A percentile compares a stretch with the other conserved stretches of the same genome.
phyloP scores from a whole-genome alignment of 1,140 invertebrate species.

The Scaptodrosophila lebanonensis region DNA sequence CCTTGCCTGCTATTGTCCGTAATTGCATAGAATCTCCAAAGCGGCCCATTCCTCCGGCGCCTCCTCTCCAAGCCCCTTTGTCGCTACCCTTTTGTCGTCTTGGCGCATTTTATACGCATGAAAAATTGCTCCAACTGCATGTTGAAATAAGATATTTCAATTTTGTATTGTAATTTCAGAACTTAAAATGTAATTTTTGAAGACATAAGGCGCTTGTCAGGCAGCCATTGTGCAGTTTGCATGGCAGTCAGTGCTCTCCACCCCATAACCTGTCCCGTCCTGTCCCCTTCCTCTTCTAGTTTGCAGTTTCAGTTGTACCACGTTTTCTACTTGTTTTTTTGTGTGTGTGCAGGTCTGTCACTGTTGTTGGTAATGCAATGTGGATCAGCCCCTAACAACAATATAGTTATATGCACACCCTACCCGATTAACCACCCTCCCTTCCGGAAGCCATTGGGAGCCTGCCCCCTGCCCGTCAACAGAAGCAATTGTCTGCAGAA shows the following conservation, averaged over 20 bases:
- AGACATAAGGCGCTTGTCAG: slow-evolving; percentile 45
- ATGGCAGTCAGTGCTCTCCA: not conserved
- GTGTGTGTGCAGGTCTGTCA: too few species aligned
- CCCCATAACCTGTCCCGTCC: not conserved
- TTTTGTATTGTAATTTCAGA: slow-evolving; percentile 68
- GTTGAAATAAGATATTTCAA: slow-evolving; percentile 71
- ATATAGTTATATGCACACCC: too few species aligned
- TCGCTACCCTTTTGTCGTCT: not conserved
- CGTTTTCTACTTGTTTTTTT: not conserved
- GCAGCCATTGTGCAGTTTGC: slow-evolving; percentile 29
- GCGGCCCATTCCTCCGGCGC: not conserved
- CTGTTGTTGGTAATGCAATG: slow-evolving; percentile 21
- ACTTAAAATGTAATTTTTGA: slow-evolving; percentile 68
- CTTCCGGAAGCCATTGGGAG: too few species aligned
- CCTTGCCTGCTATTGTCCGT: slow-evolving; percentile 11
- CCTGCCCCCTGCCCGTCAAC: too few species aligned
- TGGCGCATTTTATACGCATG: slow-evolving; percentile 49
- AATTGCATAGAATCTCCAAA: slow-evolving; percentile 33
- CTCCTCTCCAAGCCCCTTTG: not conserved
- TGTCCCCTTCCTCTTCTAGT: not conserved
- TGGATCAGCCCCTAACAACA: too few species aligned
- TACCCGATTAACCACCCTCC: too few species aligned
- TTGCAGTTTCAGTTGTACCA: not conserved
- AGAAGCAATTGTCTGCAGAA: too few species aligned
- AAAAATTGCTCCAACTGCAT: slow-evolving; percentile 64